Conservation (phyloP, 2,888 invertebrate species). For the Temnothorax unifasciatus region DNA sequence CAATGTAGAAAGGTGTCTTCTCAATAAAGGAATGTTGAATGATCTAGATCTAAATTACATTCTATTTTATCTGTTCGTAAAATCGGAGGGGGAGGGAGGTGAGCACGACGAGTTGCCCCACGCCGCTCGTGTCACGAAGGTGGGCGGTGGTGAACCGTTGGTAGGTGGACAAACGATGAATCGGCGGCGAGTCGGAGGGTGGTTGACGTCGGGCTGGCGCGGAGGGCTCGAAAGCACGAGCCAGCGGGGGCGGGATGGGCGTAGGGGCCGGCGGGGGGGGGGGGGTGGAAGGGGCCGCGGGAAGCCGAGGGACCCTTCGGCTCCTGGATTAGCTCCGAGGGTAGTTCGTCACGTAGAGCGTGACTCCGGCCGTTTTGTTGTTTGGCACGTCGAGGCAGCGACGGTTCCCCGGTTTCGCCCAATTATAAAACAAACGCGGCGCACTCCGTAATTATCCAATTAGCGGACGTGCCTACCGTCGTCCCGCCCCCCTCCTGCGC, state of each 20-base stretch:
- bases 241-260: slow-evolving; percentile 51
- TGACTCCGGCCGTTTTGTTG: slow-evolving; percentile 85
- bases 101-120: background rate
- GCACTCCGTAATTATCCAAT: slow-evolving; percentile 86
- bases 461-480: slow-evolving; percentile 81
- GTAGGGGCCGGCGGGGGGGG: slow-evolving; percentile 65
- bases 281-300: slow-evolving; percentile 58
- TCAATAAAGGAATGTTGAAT: background rate
- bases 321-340: slow-evolving; percentile 84
- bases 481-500: slow-evolving; percentile 52
- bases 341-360: slow-evolving; percentile 86
- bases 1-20: background rate
- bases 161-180: slow-evolving; percentile 30
- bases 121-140: slow-evolving; percentile 1
- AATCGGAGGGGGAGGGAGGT: background rate
- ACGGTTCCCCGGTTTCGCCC: slow-evolving; percentile 81
- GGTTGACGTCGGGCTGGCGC: slow-evolving; percentile 27
- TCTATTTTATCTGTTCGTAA: background rate
- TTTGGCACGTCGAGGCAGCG: slow-evolving; percentile 84
- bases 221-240: slow-evolving; percentile 41
- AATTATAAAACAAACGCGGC: slow-evolving; percentile 86
- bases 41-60: background rate
- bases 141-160: slow-evolving; percentile 18
- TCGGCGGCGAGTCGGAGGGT: slow-evolving; percentile 55
- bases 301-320: slow-evolving; percentile 73